Percentiles rank a stretch among this genome's conserved stretches.
Conservation (phyloP, 2,113 vertebrate species). For the Alces alces region DNA sequence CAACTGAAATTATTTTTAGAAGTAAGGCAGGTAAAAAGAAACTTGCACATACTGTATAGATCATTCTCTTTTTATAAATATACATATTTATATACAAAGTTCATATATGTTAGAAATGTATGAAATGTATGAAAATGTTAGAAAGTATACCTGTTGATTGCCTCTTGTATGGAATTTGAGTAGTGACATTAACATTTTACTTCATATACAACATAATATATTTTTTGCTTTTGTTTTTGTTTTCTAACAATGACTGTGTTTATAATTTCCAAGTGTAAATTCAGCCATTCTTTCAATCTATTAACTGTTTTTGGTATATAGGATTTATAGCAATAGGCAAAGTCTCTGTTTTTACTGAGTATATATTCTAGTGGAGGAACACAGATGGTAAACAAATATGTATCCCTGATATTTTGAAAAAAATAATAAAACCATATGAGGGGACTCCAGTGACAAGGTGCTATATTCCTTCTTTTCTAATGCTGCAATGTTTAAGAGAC, state of each 20-base stretch:
- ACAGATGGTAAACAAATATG: not conserved
- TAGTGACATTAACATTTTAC: not conserved
- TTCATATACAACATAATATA: not conserved
- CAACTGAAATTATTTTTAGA: not conserved
- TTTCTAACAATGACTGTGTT: not conserved
- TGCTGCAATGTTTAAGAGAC: not conserved
- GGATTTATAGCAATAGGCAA: not conserved
- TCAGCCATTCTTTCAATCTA: not conserved
- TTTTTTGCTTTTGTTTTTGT: not conserved
- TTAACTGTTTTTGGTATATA: not conserved
- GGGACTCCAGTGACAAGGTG: not conserved
- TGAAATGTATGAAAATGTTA: slow-evolving; percentile 5
- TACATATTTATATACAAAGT: not conserved
- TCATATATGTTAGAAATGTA: too few species aligned
- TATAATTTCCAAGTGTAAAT: not conserved
- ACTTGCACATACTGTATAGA: not conserved
- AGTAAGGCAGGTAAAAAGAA: not conserved
- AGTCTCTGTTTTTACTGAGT: not conserved
- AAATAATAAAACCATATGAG: not conserved
- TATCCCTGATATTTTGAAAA: not conserved
- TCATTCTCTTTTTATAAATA: not conserved
- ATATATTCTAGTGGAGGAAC: not conserved
- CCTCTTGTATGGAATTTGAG: not conserved
- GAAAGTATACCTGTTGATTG: not conserved
- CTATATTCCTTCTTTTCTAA: not conserved